Percentiles rank a stretch among this genome's conserved stretches.
phyloP scores from a whole-genome alignment of 2,888 invertebrate species.

The Thecocarcelia acutangulata region DNA sequence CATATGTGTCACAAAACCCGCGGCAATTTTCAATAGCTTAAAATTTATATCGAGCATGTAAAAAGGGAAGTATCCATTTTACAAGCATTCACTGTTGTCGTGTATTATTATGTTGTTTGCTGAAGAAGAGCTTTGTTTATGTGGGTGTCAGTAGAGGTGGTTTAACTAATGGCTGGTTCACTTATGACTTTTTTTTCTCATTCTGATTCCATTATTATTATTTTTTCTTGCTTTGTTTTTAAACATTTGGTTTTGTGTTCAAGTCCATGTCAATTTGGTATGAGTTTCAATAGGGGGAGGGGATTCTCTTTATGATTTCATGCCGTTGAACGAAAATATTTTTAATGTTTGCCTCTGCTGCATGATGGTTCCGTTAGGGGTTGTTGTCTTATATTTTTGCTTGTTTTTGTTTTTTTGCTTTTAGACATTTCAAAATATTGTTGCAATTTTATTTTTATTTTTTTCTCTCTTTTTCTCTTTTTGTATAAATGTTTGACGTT shows the following conservation, averaged over 20 bases:
- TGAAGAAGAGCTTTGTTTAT: conserved; percentile 18
- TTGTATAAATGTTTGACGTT: conserved; percentile 54
- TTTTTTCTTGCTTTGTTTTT: background rate
- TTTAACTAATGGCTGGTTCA: conserved; percentile 47
- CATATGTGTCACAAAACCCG: too few species aligned
- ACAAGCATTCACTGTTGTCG: background rate
- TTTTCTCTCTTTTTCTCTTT: background rate
- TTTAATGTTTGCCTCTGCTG: conserved; percentile 26
- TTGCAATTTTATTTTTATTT: conserved; percentile 35
- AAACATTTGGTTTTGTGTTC: conserved; percentile 25
- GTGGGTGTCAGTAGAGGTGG: conserved; percentile 35
- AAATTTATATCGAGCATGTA: too few species aligned
- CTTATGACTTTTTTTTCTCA: conserved; percentile 29
- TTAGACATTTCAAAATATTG: conserved; percentile 51
- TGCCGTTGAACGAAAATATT: conserved; percentile 26
- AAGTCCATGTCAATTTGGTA: conserved; percentile 43
- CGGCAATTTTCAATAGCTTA: too few species aligned
- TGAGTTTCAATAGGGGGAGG: background rate
- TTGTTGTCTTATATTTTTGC: conserved; percentile 63
- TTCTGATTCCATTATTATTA: conserved; percentile 41
- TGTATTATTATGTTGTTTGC: background rate
- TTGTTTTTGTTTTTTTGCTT: conserved; percentile 38
- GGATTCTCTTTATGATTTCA: conserved; percentile 11
- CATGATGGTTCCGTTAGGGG: conserved; percentile 55
- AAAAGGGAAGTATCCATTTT: background rate